A percentile compares a stretch with the other conserved stretches of the same genome.
These are phyloP conservation scores for Amphimedon queenslandica DNA, from an alignment of 37 sponge, comb jelly and placozoan genomes.

Conservation along the genomic window DNA sequence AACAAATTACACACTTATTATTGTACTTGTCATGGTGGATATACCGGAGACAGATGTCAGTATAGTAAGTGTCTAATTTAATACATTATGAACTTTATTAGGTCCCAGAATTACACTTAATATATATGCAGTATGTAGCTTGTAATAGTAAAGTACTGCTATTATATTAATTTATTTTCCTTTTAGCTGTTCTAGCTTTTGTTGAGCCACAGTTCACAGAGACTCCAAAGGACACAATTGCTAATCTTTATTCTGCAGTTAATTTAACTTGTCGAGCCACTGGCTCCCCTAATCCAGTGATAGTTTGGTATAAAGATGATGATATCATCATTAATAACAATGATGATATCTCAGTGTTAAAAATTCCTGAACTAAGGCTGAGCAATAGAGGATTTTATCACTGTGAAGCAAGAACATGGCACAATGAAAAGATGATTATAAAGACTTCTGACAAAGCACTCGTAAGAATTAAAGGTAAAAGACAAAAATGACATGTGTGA, in stretches of 20 bases:
- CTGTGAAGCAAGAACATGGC: constrained; percentile 5
- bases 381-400: constrained; percentile 20
- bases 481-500: too few species aligned
- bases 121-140: too few species aligned
- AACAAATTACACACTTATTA: not conserved
- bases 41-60: constrained; percentile 17
- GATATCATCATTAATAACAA: not conserved
- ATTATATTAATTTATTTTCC: not conserved
- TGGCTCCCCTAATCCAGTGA: not conserved
- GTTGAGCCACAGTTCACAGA: not conserved
- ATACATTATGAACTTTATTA: not conserved
- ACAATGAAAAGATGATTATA: not conserved
- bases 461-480: not conserved
- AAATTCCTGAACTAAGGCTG: constrained; percentile 18
- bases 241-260: not conserved
- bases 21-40: constrained; percentile 15
- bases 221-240: not conserved
- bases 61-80: constrained; percentile 11
- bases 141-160: not conserved
- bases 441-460: not conserved
- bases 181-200: not conserved
- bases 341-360: not conserved
- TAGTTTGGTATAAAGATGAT: not conserved
- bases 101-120: too few species aligned
- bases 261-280: not conserved